These are phyloP conservation scores for Trichechus manatus DNA, from an alignment of 2,113 vertebrate genomes.

Conservation along the genomic window DNA sequence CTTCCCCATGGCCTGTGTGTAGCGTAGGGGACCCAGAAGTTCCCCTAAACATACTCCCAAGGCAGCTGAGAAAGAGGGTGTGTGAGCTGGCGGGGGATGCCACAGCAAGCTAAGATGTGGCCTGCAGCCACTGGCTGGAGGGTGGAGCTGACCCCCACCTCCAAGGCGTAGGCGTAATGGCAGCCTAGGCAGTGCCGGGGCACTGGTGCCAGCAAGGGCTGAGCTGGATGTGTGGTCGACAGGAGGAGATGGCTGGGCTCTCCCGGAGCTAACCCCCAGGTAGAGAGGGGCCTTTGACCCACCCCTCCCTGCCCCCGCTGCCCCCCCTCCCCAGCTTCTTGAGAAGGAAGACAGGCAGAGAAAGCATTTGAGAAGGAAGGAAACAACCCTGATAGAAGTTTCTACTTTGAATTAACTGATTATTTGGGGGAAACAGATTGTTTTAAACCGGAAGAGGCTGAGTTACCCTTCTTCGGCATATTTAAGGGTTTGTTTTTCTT, in stretches of 20 bases:
- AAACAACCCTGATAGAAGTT: conserved; percentile 16
- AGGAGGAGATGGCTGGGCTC: neutral
- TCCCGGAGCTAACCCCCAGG: neutral
- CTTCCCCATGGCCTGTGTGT: neutral
- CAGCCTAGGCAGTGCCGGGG: no score
- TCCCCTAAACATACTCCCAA: neutral
- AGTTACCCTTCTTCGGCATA: conserved; percentile 20
- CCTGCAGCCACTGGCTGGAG: neutral
- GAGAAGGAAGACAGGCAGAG: neutral
- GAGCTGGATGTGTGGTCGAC: no score
- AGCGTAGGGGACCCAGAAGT: neutral
- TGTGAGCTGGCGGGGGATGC: neutral
- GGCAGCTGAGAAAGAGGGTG: neutral
- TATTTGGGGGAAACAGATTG: conserved; percentile 55
- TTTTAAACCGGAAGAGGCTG: conserved; percentile 55
- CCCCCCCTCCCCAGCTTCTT: neutral
- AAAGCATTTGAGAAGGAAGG: neutral
- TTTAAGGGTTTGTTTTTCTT: neutral
- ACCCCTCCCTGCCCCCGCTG: neutral
- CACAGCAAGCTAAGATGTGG: neutral
- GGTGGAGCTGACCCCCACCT: neutral
- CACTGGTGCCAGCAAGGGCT: neutral
- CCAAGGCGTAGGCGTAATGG: neutral
- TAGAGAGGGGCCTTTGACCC: neutral
- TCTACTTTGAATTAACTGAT: conserved; percentile 34